A percentile compares a stretch with the other conserved stretches of the same genome.
phyloP scores from a whole-genome alignment of 2,888 invertebrate genomes.

The Coenonympha glycerion region DNA sequence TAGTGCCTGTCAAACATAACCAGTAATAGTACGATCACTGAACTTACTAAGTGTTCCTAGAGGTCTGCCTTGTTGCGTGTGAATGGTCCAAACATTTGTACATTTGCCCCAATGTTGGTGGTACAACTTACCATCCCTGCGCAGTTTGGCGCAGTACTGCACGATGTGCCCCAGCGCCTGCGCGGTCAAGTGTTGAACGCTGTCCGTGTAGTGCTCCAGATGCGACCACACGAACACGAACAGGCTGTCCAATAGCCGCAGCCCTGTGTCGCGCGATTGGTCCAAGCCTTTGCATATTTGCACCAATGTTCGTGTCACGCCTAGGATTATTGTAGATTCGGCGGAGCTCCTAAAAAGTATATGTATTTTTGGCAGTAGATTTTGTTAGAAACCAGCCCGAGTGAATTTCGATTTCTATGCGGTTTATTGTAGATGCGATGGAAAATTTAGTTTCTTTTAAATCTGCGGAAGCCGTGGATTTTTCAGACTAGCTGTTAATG shows the following conservation, averaged over 20 bases:
- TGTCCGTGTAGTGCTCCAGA: conserved; percentile 80
- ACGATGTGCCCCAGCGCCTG: conserved; percentile 55
- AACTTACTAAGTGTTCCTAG: no score
- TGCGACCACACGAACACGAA: conserved; percentile 72
- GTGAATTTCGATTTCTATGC: no score
- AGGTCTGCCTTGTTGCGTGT: no score
- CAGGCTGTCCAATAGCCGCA: conserved; percentile 34
- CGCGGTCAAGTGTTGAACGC: conserved; percentile 77
- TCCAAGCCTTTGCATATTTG: conserved; percentile 44
- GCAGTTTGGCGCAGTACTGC: conserved; percentile 40
- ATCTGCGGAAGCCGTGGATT: no score
- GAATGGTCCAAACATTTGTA: no score
- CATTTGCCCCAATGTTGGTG: no score
- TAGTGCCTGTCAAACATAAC: no score
- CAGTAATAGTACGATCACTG: no score
- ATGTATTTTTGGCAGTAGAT: not conserved
- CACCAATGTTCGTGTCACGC: conserved; percentile 48
- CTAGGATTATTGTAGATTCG: conserved; percentile 48
- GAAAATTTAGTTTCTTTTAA: no score
- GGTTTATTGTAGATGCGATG: no score
- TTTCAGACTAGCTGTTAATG: no score
- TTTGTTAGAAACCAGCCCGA: no score
- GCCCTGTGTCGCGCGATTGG: conserved; percentile 24
- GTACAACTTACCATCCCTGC: conserved; percentile 43
- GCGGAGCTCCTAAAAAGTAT: conserved; percentile 33